Evolutionary conservation across 2,888 invertebrate species (phyloP).

Genomic region (Gandaritis pyraliata): DNA sequence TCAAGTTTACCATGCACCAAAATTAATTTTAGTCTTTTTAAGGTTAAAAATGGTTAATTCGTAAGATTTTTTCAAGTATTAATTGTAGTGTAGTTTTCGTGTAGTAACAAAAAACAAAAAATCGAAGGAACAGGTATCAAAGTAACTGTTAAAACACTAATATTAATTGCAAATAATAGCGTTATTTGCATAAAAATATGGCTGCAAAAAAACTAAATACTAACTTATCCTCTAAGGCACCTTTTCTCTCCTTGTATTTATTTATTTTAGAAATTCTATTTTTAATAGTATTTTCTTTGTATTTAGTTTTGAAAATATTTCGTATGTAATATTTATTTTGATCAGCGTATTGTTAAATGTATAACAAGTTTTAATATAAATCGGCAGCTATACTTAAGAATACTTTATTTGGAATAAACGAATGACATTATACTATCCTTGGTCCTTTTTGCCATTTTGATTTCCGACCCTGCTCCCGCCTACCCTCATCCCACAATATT

Average conservation of each 20-base stretch:
- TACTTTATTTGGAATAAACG: constrained; percentile 79
- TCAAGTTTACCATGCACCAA: constrained; percentile 84
- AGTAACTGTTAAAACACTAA: constrained; percentile 32
- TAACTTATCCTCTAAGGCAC: constrained; percentile 62
- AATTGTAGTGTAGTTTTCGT: constrained; percentile 58
- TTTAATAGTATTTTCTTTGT: constrained; percentile 73
- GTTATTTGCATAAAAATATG: constrained; percentile 26
- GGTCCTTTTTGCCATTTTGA: constrained; percentile 33
- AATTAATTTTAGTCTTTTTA: constrained; percentile 72
- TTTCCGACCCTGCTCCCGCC: constrained; percentile 42
- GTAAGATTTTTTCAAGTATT: constrained; percentile 68
- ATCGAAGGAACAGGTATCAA: constrained; percentile 18
- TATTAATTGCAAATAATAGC: constrained; percentile 3
- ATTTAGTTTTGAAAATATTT: constrained; percentile 68
- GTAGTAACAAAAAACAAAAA: constrained; percentile 46
- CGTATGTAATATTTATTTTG: constrained; percentile 68
- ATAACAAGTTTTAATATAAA: constrained; percentile 71
- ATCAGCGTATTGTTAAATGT: constrained; percentile 70
- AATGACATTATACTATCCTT: constrained; percentile 68
- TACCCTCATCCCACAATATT: constrained; percentile 73
- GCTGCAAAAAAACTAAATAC: constrained; percentile 46
- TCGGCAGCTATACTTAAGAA: constrained; percentile 80
- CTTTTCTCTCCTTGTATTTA: constrained; percentile 75
- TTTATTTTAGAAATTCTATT: constrained; percentile 73
- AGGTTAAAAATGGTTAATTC: constrained; percentile 49